Evolutionary conservation across 2,113 vertebrate genomes (phyloP).

Genomic region (Ranitomeya imitator): DNA sequence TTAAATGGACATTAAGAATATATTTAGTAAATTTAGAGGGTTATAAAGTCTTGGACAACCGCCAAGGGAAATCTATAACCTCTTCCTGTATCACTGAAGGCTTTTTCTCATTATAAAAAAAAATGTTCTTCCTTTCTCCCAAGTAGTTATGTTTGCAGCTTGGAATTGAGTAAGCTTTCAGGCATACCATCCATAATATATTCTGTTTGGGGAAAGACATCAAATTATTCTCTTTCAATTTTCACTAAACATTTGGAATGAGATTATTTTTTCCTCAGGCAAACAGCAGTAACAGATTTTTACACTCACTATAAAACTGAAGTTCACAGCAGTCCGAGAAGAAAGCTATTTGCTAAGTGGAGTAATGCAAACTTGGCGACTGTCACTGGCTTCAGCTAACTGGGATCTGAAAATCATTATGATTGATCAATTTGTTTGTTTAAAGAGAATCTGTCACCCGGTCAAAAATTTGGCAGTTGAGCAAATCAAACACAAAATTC

Average conservation of each 20-base stretch:
- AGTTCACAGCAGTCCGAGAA: not conserved
- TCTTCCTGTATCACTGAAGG: not conserved
- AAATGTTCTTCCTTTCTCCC: not conserved
- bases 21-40: not conserved
- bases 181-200: not conserved
- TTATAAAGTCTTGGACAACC: not conserved
- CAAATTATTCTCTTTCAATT: constrained; percentile 13
- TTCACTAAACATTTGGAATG: constrained; percentile 10
- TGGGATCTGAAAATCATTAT: not conserved
- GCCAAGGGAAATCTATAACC: not conserved
- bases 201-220: constrained; percentile 10
- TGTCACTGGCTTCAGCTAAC: not conserved
- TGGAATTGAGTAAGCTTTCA: not conserved
- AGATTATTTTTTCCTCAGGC: not conserved
- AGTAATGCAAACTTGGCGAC: not conserved
- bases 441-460: not conserved
- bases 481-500: no score
- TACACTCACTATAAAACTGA: not conserved
- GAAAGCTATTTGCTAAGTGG: not conserved
- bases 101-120: not conserved
- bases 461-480: not conserved
- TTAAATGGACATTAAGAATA: not conserved
- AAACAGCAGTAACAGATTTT: not conserved
- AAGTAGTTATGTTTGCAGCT: not conserved
- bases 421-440: not conserved